Conservation (phyloP, 2,113 vertebrate species). For the Podarcis muralis region DNA sequence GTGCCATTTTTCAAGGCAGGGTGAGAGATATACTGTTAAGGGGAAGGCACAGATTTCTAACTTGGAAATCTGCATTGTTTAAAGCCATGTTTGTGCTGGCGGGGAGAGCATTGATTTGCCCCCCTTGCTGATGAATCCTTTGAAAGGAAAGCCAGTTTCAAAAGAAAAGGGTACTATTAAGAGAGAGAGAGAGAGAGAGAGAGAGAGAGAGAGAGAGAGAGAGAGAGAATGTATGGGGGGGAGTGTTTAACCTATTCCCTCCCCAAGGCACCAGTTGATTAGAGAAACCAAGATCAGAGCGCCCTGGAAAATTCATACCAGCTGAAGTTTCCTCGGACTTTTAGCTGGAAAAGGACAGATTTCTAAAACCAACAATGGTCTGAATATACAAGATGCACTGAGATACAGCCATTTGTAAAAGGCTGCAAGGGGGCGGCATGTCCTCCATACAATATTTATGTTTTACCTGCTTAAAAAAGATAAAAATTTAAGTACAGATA, state of each 20-base stretch:
- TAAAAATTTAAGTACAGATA: too few species aligned
- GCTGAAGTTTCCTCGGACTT: background rate
- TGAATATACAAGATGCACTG: background rate
- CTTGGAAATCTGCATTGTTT: background rate
- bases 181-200: too few species aligned
- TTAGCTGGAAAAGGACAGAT: background rate
- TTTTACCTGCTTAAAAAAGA: background rate
- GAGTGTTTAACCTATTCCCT: background rate
- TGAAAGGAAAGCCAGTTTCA: background rate
- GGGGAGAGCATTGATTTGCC: background rate
- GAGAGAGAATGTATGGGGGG: too few species aligned
- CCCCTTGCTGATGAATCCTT: background rate
- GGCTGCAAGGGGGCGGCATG: background rate
- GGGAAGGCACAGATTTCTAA: background rate
- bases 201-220: too few species aligned
- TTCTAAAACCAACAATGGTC: background rate
- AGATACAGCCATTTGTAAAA: background rate
- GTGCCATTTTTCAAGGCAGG: conserved; percentile 47
- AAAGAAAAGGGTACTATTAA: background rate
- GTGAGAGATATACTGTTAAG: conserved; percentile 36
- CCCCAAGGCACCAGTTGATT: background rate
- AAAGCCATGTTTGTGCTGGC: background rate
- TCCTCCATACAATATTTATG: background rate
- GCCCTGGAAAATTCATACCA: background rate
- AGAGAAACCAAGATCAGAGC: background rate